Percentiles rank a stretch among this genome's conserved stretches.
These are phyloP conservation scores for Drosophila meridionalis DNA, from an alignment of 2,888 invertebrate species.

Conservation along the genomic window DNA sequence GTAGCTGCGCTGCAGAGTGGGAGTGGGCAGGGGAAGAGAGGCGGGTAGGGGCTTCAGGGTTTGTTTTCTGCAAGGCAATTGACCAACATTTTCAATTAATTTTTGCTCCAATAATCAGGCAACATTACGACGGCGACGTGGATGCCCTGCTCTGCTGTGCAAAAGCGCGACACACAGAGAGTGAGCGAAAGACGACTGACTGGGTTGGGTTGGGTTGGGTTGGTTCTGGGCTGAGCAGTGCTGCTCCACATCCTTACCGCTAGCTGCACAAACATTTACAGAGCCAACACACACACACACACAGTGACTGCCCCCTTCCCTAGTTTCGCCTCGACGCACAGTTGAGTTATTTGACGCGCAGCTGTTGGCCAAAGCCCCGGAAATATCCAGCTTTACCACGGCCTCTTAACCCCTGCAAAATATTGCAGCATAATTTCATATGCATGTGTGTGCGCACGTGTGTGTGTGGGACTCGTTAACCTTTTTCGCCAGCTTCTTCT, in stretches of 20 bases:
- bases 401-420: constrained; percentile 48
- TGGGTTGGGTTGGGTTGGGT: background rate
- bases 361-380: constrained; percentile 71
- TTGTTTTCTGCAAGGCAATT: constrained; percentile 69
- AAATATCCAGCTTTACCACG: constrained; percentile 23
- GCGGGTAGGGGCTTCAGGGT: background rate
- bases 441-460: constrained; percentile 19
- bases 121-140: constrained; percentile 48
- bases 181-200: constrained; percentile 4
- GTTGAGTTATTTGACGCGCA: constrained; percentile 80
- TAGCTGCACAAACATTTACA: constrained; percentile 65
- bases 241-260: constrained; percentile 34
- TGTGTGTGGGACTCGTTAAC: constrained; percentile 61
- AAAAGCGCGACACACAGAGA: constrained; percentile 36
- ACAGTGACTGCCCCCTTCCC: background rate
- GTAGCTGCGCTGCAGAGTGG: constrained; percentile 7
- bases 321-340: constrained; percentile 63
- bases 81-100: constrained; percentile 85
- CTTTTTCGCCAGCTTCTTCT: constrained; percentile 61
- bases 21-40: background rate
- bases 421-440: constrained; percentile 69
- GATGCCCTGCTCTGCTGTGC: constrained; percentile 50
- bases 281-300: constrained; percentile 8
- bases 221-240: background rate
- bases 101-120: constrained; percentile 83